phyloP scores from a whole-genome alignment of 1,140 invertebrate species.

The Drosophila nasuta region DNA sequence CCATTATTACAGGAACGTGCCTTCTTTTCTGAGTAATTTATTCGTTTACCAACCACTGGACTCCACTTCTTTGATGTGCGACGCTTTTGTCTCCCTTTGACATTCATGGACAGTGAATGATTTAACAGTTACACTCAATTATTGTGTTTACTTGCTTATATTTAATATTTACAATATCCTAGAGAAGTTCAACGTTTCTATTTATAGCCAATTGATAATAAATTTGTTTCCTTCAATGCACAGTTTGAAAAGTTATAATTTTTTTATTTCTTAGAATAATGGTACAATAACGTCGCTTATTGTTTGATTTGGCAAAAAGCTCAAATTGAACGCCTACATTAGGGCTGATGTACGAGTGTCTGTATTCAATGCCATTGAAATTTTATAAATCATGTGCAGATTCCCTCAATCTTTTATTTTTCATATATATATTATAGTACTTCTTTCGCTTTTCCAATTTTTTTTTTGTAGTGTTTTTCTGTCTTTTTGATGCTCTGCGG shows the following conservation, averaged over 20 bases:
- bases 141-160: conserved; percentile 30
- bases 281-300: conserved; percentile 24
- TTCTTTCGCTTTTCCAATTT: neutral
- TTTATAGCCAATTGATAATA: no score
- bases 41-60: conserved; percentile 22
- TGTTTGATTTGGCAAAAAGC: conserved; percentile 64
- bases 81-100: neutral
- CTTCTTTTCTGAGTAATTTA: conserved; percentile 60
- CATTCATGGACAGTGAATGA: conserved; percentile 1
- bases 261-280: neutral
- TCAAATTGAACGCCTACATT: conserved; percentile 62
- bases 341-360: conserved; percentile 56
- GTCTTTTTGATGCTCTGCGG: conserved; percentile 25
- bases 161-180: conserved; percentile 65
- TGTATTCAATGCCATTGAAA: conserved; percentile 75
- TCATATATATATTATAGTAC: neutral
- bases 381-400: conserved; percentile 81
- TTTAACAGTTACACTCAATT: conserved; percentile 47
- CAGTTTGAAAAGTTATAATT: neutral
- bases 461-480: conserved; percentile 8
- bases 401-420: conserved; percentile 35
- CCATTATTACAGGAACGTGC: conserved; percentile 77
- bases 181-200: neutral
- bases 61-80: conserved; percentile 36
- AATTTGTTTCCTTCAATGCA: neutral